A percentile compares a stretch with the other conserved stretches of the same genome.
phyloP scores from a whole-genome alignment of 2,113 vertebrate species.

The Sciurus niger region DNA sequence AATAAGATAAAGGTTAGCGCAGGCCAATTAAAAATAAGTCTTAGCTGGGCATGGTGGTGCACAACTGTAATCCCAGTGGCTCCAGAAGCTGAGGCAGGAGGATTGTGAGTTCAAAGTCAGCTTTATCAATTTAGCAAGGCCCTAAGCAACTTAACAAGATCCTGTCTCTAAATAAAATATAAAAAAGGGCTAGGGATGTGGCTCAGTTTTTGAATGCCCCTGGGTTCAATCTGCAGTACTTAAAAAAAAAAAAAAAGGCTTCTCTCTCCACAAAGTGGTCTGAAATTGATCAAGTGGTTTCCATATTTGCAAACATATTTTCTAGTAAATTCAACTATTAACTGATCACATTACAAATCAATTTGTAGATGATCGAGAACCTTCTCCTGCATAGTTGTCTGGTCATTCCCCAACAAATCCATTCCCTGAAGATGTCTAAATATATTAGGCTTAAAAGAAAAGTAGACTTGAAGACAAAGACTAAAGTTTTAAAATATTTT shows the following conservation, averaged over 20 bases:
- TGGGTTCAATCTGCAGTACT: no score
- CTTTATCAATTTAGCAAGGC: no score
- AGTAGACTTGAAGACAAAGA: constrained; percentile 38
- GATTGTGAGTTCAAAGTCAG: no score
- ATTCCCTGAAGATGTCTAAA: constrained; percentile 20
- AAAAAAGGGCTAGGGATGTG: no score
- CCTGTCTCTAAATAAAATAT: no score
- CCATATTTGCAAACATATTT: constrained; percentile 48
- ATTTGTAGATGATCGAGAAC: constrained; percentile 36
- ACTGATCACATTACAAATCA: constrained; percentile 16
- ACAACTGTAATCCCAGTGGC: no score
- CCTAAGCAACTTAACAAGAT: no score
- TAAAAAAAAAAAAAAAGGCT: not conserved
- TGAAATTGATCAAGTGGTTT: not conserved
- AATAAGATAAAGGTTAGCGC: not conserved
- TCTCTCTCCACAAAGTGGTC: constrained; percentile 1
- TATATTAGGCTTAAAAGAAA: constrained; percentile 17
- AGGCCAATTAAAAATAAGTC: not conserved
- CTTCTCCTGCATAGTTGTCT: not conserved
- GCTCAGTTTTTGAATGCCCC: no score
- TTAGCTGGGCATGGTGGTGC: no score
- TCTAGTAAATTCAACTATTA: constrained; percentile 31
- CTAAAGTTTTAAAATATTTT: not conserved
- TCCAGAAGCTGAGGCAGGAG: no score
- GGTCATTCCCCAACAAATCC: constrained; percentile 26